Conservation (phyloP, 35 echinoderm and acorn worm genomes). For the Apostichopus californicus region DNA sequence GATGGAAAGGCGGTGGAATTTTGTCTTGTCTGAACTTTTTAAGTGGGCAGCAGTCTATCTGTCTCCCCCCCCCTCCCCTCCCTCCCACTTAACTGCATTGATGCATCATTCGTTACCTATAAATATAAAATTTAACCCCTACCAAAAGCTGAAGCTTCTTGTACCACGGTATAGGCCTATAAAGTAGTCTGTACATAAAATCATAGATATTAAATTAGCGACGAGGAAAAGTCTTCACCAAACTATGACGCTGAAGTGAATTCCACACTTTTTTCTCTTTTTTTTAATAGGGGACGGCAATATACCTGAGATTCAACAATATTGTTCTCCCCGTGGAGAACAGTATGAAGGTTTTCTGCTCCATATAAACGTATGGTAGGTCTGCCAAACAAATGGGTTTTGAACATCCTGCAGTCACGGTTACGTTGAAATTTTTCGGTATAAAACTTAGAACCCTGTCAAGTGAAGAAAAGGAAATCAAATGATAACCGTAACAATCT, state of each 20-base stretch:
- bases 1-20: no score
- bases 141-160: no score
- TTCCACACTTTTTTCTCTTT: not conserved
- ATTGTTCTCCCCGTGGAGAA: conserved; percentile 84
- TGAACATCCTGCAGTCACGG: conserved; percentile 75
- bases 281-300: not conserved
- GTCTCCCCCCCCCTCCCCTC: no score
- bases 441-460: conserved; percentile 79
- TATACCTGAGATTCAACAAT: conserved; percentile 67
- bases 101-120: no score
- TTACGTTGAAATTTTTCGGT: conserved; percentile 63
- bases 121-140: no score
- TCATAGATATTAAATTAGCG: not conserved
- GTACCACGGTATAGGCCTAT: no score
- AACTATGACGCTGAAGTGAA: not conserved
- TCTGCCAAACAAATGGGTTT: conserved; percentile 74
- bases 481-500: no score
- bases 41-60: no score
- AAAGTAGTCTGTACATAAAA: no score
- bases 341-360: conserved; percentile 78
- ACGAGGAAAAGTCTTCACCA: no score
- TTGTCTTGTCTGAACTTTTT: no score
- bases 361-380: conserved; percentile 82
- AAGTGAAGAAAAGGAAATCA: not conserved
- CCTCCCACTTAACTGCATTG: no score